A percentile compares a stretch with the other conserved stretches of the same genome.
These are phyloP conservation scores for Poecile atricapillus DNA, from an alignment of 2,113 vertebrate species.

Conservation along the genomic window DNA sequence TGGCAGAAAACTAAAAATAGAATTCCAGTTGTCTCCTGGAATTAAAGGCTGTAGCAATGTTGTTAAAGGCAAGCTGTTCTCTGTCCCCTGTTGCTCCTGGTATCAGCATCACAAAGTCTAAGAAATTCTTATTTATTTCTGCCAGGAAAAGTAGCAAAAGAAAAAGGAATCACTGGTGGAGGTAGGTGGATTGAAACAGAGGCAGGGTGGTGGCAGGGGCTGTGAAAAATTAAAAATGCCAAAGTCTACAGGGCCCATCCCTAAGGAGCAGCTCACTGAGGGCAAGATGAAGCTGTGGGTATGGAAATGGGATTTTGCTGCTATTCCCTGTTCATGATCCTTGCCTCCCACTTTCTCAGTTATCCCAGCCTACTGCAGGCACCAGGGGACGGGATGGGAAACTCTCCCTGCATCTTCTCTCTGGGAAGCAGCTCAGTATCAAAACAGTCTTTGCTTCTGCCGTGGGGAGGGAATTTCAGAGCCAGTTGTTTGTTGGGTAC, in stretches of 20 bases:
- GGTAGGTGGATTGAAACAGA: background rate
- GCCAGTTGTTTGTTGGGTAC: background rate
- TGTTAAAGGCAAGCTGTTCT: constrained; percentile 5
- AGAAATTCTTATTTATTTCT: background rate
- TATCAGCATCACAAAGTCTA: background rate
- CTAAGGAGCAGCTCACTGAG: background rate
- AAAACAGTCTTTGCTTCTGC: background rate
- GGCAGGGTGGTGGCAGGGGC: background rate
- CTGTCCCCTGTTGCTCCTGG: background rate
- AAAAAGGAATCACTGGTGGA: background rate
- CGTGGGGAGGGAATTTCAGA: background rate
- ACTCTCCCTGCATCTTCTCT: background rate
- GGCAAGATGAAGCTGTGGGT: background rate
- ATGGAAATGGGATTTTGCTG: background rate
- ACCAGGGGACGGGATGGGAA: background rate
- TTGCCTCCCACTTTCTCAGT: background rate
- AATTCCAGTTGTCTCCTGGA: constrained; percentile 33
- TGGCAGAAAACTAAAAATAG: constrained; percentile 6
- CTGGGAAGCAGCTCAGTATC: background rate
- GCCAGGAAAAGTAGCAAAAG: background rate
- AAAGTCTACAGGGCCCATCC: background rate
- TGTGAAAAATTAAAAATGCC: background rate
- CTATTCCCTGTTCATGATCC: fast-evolving
- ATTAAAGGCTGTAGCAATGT: background rate
- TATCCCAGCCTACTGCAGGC: background rate